These are phyloP conservation scores for Ancistrus triradiatus DNA, from an alignment of 2,113 vertebrate species.

Conservation along the genomic window DNA sequence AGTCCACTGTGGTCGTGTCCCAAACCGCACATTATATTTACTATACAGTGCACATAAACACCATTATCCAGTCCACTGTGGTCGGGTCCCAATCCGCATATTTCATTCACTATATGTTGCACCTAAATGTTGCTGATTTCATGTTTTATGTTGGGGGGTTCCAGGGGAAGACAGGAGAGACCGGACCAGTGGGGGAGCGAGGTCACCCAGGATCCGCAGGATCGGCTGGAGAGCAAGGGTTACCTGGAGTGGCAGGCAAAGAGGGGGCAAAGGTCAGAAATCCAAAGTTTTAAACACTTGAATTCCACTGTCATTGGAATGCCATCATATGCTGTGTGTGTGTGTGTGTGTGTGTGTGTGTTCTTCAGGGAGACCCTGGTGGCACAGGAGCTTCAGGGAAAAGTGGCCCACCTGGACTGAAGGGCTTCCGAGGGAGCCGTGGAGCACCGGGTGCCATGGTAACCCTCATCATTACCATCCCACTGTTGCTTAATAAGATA, in stretches of 20 bases:
- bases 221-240: slow-evolving; percentile 90
- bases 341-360: not conserved
- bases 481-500: not conserved
- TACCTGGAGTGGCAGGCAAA: slow-evolving; percentile 89
- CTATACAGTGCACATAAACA: too few relatives aligned
- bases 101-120: too few relatives aligned
- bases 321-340: too few relatives aligned
- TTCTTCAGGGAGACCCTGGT: slow-evolving; percentile 85
- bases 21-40: too few relatives aligned
- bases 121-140: too few relatives aligned
- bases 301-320: too few relatives aligned
- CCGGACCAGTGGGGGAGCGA: slow-evolving; percentile 87
- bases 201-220: slow-evolving; percentile 92
- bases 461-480: slow-evolving; percentile 38
- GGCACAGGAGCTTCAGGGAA: slow-evolving; percentile 82
- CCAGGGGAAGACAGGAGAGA: slow-evolving; percentile 91
- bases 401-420: slow-evolving; percentile 81
- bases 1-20: too few relatives aligned
- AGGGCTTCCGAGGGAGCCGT: slow-evolving; percentile 89
- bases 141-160: too few relatives aligned
- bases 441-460: slow-evolving; percentile 84
- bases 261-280: slow-evolving; percentile 88
- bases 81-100: not conserved
- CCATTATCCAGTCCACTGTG: not conserved
- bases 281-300: too few relatives aligned